phyloP scores from a whole-genome alignment of 2,113 vertebrate species.

The Ophiodon elongatus region DNA sequence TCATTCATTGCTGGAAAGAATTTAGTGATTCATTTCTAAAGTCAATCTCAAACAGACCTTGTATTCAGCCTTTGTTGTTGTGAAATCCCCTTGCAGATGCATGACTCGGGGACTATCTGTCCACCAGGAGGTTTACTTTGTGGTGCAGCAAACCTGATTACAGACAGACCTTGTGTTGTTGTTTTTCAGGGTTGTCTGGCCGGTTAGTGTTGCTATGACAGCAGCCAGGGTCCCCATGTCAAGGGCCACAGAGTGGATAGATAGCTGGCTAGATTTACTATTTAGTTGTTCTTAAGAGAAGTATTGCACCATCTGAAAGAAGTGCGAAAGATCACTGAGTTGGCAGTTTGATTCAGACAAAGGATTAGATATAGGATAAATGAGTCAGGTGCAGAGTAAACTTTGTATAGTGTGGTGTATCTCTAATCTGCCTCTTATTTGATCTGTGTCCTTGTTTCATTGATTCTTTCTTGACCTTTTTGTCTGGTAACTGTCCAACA shows the following conservation, averaged over 20 bases:
- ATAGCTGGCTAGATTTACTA: conserved; percentile 29
- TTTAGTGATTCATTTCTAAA: background rate
- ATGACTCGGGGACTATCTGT: conserved; percentile 28
- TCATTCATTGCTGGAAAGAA: background rate
- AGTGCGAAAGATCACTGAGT: conserved; percentile 3
- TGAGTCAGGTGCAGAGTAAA: background rate
- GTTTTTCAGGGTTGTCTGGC: conserved; percentile 58
- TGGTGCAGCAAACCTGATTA: conserved; percentile 48
- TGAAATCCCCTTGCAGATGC: background rate
- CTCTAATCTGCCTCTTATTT: background rate
- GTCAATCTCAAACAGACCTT: background rate
- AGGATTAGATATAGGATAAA: background rate
- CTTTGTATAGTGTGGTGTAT: background rate
- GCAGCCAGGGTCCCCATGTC: conserved; percentile 59
- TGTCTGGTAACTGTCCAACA: background rate
- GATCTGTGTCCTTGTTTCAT: background rate
- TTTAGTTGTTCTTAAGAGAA: conserved; percentile 33
- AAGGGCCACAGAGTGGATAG: conserved; percentile 42
- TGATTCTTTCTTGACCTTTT: conserved; percentile 6
- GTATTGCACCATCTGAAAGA: background rate
- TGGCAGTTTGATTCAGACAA: background rate
- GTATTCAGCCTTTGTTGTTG: background rate
- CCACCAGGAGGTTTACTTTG: conserved; percentile 49
- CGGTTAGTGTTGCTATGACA: conserved; percentile 54
- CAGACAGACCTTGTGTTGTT: conserved; percentile 56